A percentile compares a stretch with the other conserved stretches of the same genome.
These are phyloP conservation scores for Cricetomys ansorgei DNA, from an alignment of 2,113 vertebrate species.

Conservation along the genomic window DNA sequence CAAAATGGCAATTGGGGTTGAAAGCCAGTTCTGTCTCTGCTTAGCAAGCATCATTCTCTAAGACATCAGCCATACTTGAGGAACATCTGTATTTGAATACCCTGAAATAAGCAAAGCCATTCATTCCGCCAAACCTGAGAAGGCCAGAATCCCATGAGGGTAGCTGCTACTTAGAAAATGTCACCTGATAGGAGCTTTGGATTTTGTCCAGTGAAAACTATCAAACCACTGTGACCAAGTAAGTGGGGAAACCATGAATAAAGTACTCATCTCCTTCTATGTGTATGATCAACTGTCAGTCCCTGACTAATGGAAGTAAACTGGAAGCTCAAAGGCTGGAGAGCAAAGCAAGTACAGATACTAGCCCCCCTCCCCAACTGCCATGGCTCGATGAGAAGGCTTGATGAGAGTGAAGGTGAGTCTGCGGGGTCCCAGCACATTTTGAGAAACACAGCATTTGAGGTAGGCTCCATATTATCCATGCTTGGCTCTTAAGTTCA, in stretches of 20 bases:
- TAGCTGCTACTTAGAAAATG: neutral
- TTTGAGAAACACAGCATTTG: neutral
- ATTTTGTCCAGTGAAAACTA: neutral
- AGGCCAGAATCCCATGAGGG: neutral
- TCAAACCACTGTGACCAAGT: neutral
- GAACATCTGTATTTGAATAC: neutral
- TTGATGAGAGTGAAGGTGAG: neutral
- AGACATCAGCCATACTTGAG: neutral
- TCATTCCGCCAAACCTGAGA: neutral
- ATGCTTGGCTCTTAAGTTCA: neutral
- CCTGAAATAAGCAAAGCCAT: neutral
- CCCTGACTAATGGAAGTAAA: neutral
- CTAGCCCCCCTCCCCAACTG: fast-evolving
- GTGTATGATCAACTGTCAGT: neutral
- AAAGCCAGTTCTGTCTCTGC: neutral
- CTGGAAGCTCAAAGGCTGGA: neutral
- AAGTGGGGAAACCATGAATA: too few relatives aligned
- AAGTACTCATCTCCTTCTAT: neutral
- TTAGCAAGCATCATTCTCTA: neutral
- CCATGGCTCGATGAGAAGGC: neutral
- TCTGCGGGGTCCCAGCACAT: neutral
- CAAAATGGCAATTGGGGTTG: neutral
- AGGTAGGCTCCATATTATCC: neutral
- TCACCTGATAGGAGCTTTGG: neutral
- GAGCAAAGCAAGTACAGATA: neutral